Evolutionary conservation across 2,888 invertebrate genomes (phyloP).

Genomic region (Boloria selene): DNA sequence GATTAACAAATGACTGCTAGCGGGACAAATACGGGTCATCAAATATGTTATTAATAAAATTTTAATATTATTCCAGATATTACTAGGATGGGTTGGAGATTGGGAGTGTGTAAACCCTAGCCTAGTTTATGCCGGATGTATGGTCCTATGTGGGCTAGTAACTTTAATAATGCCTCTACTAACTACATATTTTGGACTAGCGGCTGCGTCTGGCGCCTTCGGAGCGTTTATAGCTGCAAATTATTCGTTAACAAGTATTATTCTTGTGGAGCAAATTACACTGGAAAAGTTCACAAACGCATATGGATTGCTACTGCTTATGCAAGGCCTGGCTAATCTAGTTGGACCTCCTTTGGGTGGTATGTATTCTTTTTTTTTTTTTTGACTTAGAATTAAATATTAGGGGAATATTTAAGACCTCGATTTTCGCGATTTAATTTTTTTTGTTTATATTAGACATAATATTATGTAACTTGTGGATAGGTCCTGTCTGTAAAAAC

Average conservation of each 20-base stretch:
- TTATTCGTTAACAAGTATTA: constrained; percentile 94
- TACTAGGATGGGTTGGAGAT: constrained; percentile 95
- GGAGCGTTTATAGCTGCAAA: constrained; percentile 96
- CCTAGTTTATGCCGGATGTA: constrained; percentile 91
- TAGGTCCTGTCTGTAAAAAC: too few relatives aligned
- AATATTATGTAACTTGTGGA: too few relatives aligned
- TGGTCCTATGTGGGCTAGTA: constrained; percentile 87
- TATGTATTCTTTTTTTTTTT: constrained; percentile 56
- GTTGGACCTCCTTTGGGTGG: constrained; percentile 95
- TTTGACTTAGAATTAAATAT: not conserved
- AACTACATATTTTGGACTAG: constrained; percentile 80
- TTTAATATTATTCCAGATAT: constrained; percentile 77
- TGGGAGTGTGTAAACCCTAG: constrained; percentile 88
- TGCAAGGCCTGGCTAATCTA: constrained; percentile 95
- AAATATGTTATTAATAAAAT: not conserved
- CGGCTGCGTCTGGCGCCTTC: constrained; percentile 88
- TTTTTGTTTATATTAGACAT: too few relatives aligned
- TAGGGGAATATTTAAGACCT: not conserved
- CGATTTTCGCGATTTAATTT: too few relatives aligned
- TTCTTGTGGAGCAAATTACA: constrained; percentile 94
- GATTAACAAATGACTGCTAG: too few relatives aligned
- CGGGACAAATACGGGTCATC: too few relatives aligned
- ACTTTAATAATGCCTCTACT: constrained; percentile 86
- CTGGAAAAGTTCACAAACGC: constrained; percentile 95
- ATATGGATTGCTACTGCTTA: constrained; percentile 92